Evolutionary conservation across 2,888 invertebrate species (phyloP), one percentile per base, ranked within the genome.

Genomic region (Alitta virens): DNA sequence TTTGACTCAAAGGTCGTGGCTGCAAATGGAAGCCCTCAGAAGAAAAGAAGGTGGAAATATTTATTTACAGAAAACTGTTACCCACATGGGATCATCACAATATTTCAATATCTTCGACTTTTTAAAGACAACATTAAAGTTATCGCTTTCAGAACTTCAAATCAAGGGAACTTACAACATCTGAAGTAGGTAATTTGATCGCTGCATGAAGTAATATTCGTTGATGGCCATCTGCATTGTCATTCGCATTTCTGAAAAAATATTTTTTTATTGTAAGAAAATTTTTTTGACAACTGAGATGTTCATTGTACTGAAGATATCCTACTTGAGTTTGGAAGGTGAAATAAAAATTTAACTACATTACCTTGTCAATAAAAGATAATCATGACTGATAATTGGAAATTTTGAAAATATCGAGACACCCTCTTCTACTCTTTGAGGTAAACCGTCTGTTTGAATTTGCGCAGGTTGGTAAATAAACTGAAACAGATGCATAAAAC

Each of bases 381-480:
- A 62, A 49, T 70, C 52, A 49, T 70, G 66, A 38, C 64, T 56
- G 1, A 70, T 59, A 50, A 76, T 72, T 5, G 75, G 75, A 66
- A 67, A 72, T 54, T 68, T 69, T n/a, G 76, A 75, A 63, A 76
- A 70, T 21, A 76, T 71, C 14, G 76, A 75, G 52, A 75, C 66
- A 16, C 76, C 76, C 58, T 76, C 76, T 53, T 73, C 73, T 42
- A 70, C 69, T 26, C 72, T 61, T 7, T 50, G 16, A 21, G 65
- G 63, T 3, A 65, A 38, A 2, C 71, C 72, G 16, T 72, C 68
- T 0, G 62, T 59, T 55, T 73, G 73, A 55, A 75, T 67, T 63
- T 74, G 74, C 21, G 71, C 76, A n/a, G 76, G 76, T 54, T 72
- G 69, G 59, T 63, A 76, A 14, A 74, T 68, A 68, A 69, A 76